Base-by-base conservation (phyloP, 2,797 vertebrate species). In the Jordanella pulchra region DNA sequence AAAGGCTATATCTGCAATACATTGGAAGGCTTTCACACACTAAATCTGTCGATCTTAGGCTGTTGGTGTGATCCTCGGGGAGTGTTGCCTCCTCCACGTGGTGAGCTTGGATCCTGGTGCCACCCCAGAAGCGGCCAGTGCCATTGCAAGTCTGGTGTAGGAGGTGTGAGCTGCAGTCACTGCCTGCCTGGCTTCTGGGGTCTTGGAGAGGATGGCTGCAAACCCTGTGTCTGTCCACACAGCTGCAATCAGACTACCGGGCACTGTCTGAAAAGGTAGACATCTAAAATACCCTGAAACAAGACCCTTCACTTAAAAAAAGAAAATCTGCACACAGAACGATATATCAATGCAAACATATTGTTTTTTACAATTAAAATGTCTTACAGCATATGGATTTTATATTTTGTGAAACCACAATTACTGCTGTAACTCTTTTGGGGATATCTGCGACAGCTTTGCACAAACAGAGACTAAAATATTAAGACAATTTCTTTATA, bases 111-210 rank as follows among this genome's bases (percentile, higher is more conserved):
- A 39, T 72, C 77, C 21, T 94, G 93, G 86, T 97, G 97, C 89
- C 94, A 97, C 73, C 95, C 95, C 14, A 94, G 94, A 81, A 97
- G 91, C 0, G 96, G 96, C 63, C 96, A 96, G 93, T 97, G 96
- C 81, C 95, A 86, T 88, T 97, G 96, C 87, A 96, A 94, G 75
- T 78, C 94, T 0, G 96, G 96, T 2, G 95, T 95, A 17, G 94
- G 92, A 0, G 95, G 96, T 4, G 93, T 89, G 48, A 89, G 69
- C 80, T 97, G 97, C 39, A 92, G 90, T 65, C 87, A 89, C 75
- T 97, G 96, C 71, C 91, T 96, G 45, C 77, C 93, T 69, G 95
- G 96, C 48, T 94, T 95, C 91, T 97, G 96, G 96, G 95, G 94
- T 50, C 96, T 97, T 51, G 95, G 95, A 71, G 90, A 89, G 0